Base-by-base conservation (phyloP, 92 coral and sea anemone genomes). In the Actinernus sp. region DNA sequence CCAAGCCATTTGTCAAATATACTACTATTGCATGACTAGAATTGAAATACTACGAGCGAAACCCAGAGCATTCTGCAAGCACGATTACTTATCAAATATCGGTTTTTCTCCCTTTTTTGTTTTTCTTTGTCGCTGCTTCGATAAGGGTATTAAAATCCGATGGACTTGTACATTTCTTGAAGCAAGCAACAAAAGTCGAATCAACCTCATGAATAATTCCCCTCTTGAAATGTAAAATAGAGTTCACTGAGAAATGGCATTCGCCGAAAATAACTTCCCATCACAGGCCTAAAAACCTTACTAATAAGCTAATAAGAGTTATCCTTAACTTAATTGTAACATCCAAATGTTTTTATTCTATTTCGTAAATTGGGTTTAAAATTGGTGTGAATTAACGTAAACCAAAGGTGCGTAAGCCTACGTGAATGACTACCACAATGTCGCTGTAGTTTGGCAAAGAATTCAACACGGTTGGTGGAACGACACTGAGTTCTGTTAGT, bases 351-450 rank as follows among this genome's bases (percentile, higher is more conserved):
- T 17, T 45, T 18, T 45, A 45, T 18, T 8, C 10, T 45, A 18
- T 45, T 45, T 32, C 32, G 31, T 47, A 65, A 65, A 65, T 49
- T 49, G 60, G 34, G 62, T 50, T 36, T 18, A 3, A 57, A 57
- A 57, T 56, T 45, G 22, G 52, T 45, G 19, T 23, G 19, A 70
- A 68, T 68, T 56, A 36, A 45, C 53, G 14, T 0, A 18, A 48
- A 57, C 14, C 70, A 25, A 31, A 2, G 20, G 19, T 16, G 3
- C n/a, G n/a, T n/a, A n/a, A n/a, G n/a, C n/a, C n/a, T n/a, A n/a
- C n/a, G n/a, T n/a, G n/a, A n/a, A n/a, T n/a, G n/a, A n/a, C n/a
- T n/a, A n/a, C n/a, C n/a, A n/a, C n/a, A n/a, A n/a, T n/a, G n/a
- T n/a, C n/a, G n/a, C n/a, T n/a, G n/a, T n/a, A n/a, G n/a, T n/a